These are phyloP conservation scores for Plemyria rubiginata DNA, from an alignment of 2,888 invertebrate genomes.

Conservation along the genomic window DNA sequence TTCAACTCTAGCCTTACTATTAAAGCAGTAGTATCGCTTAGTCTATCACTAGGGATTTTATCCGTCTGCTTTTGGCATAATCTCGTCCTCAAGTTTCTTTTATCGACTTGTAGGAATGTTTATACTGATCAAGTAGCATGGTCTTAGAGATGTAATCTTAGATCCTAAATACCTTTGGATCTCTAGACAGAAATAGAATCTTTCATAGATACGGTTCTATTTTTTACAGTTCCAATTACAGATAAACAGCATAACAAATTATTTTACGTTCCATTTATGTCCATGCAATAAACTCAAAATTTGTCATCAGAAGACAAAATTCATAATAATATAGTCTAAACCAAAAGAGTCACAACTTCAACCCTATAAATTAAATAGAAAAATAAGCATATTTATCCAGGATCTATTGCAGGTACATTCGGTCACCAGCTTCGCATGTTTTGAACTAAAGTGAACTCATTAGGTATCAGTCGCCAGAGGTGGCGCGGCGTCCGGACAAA, in stretches of 20 bases:
- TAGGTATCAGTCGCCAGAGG: constrained; percentile 11
- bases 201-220: not conserved
- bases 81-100: not conserved
- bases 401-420: too few species aligned
- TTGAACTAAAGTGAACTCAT: not conserved
- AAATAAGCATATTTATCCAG: too few species aligned
- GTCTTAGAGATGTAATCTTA: not conserved
- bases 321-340: too few species aligned
- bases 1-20: not conserved
- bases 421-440: too few species aligned
- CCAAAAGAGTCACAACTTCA: too few species aligned
- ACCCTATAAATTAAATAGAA: too few species aligned
- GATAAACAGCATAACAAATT: too few species aligned
- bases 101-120: not conserved
- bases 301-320: too few species aligned
- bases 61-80: constrained; percentile 7
- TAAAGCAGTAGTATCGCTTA: constrained; percentile 1
- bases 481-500: constrained; percentile 1
- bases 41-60: not conserved
- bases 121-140: not conserved
- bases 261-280: too few species aligned
- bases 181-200: too few species aligned
- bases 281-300: too few species aligned
- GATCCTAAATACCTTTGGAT: not conserved
- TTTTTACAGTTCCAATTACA: too few species aligned